These are phyloP conservation scores for Rhinolophus sinicus DNA, from an alignment of 2,113 vertebrate species.

Conservation along the genomic window DNA sequence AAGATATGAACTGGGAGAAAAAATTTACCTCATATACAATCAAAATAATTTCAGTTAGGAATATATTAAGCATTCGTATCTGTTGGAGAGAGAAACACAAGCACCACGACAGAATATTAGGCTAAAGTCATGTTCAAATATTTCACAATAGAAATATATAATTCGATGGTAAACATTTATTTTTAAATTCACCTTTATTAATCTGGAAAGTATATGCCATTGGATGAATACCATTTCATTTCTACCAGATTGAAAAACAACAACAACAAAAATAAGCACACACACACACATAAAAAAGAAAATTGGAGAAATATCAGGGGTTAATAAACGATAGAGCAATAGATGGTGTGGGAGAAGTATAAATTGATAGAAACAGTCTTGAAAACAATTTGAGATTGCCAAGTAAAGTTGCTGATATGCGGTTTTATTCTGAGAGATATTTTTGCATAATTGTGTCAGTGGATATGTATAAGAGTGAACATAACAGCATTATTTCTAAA, in stretches of 20 bases:
- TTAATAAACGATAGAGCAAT: neutral
- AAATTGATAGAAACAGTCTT: neutral
- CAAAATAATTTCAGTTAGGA: neutral
- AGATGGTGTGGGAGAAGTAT: neutral
- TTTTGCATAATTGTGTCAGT: neutral
- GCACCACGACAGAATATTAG: neutral
- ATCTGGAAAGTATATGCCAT: neutral
- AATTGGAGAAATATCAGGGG: neutral
- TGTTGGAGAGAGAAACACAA: neutral
- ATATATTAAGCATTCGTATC: neutral
- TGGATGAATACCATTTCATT: neutral
- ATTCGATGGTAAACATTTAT: neutral
- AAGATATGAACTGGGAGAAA: neutral
- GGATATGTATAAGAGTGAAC: neutral
- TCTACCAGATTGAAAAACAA: neutral
- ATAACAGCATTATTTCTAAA: neutral
- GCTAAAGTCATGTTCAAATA: neutral
- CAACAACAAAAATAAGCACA: neutral
- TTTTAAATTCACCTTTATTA: neutral
- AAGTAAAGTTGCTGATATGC: neutral
- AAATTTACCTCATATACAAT: neutral
- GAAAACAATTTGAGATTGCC: neutral
- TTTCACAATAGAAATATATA: neutral
- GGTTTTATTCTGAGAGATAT: neutral
- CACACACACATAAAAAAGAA: neutral